Evolutionary conservation across 2,797 vertebrate species (phyloP).

Genomic region (Mus caroli): DNA sequence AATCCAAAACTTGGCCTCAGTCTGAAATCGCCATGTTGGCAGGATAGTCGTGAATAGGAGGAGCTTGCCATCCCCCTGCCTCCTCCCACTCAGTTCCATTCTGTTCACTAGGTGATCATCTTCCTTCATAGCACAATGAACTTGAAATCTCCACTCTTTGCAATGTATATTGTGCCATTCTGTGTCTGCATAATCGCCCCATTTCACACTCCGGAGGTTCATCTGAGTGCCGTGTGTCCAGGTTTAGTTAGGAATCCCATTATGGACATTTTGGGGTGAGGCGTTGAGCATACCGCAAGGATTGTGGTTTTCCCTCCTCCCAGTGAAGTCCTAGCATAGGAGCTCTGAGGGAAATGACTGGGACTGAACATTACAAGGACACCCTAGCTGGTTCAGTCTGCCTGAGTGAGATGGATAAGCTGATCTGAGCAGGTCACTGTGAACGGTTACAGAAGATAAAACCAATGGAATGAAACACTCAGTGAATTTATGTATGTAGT

Average conservation of each 20-base stretch:
- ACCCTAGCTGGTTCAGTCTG: slow-evolving; percentile 3
- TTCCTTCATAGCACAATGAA: not conserved
- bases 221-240: not conserved
- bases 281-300: not conserved
- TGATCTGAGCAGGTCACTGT: not conserved
- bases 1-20: slow-evolving; percentile 46
- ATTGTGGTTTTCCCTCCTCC: not conserved
- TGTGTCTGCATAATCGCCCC: not conserved
- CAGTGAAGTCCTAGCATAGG: not conserved
- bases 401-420: not conserved
- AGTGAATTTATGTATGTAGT: not conserved
- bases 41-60: not conserved
- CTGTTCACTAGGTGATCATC: not conserved
- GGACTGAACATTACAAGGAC: not conserved
- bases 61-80: not conserved
- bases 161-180: not conserved
- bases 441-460: slow-evolving; percentile 16
- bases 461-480: not conserved
- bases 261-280: not conserved
- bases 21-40: not conserved
- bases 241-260: not conserved
- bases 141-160: not conserved
- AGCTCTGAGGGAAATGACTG: not conserved
- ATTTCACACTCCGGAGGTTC: not conserved
- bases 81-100: not conserved